phyloP scores from a whole-genome alignment of 2,797 vertebrate species.

The Acanthiza pusilla region DNA sequence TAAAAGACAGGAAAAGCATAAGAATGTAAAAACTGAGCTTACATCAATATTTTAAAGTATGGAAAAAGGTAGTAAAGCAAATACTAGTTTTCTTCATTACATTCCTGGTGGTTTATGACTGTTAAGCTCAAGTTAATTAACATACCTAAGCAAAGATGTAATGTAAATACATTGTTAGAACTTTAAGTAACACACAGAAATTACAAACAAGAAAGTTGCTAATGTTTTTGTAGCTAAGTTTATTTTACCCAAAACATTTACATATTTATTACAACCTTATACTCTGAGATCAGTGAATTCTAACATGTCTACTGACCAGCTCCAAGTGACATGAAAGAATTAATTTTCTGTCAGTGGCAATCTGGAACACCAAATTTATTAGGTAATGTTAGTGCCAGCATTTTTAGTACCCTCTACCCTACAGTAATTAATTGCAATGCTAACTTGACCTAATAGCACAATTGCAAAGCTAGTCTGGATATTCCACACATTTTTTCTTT shows the following conservation, averaged over 20 bases:
- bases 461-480: slow-evolving; percentile 5
- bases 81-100: slow-evolving; percentile 50
- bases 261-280: not conserved
- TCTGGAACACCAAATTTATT: slow-evolving; percentile 7
- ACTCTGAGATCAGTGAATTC: not conserved
- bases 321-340: not conserved
- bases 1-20: not conserved
- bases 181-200: not conserved
- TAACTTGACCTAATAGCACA: slow-evolving; percentile 34
- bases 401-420: not conserved
- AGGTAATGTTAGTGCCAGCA: not conserved
- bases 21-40: slow-evolving; percentile 48
- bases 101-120: slow-evolving; percentile 67
- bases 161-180: slow-evolving; percentile 41
- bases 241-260: not conserved
- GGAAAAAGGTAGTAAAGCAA: slow-evolving; percentile 54
- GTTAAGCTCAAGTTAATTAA: slow-evolving; percentile 57
- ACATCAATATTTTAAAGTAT: slow-evolving; percentile 50
- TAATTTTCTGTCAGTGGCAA: not conserved
- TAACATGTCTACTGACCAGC: not conserved
- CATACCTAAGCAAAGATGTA: slow-evolving; percentile 51
- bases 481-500: slow-evolving; percentile 32
- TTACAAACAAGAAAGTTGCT: not conserved
- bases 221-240: not conserved
- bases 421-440: not conserved